Evolutionary conservation across 37 sponge, comb jelly and placozoan genomes (phyloP), one percentile per base, ranked within the genome.

Genomic region (Lycopodina hypogea): DNA sequence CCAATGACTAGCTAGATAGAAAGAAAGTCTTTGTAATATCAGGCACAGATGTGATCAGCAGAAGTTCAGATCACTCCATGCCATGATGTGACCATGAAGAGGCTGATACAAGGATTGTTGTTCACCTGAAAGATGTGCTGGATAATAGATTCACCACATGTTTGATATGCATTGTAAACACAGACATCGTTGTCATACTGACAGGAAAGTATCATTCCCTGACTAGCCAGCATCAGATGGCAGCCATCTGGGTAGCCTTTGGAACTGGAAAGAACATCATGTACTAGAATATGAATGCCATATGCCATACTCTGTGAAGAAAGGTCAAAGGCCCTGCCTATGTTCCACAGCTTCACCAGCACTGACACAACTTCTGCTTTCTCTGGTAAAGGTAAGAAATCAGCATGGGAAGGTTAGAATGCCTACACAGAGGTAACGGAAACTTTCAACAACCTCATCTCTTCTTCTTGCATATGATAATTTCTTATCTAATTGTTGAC

Each of bases 241-340:
- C 53, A 52, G 53, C 19, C 24, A 60, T 60, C 24, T 60, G 61
- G 61, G 61, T 60, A n/a, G 61, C 61, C 23, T 60, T 60, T 60
- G 61, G 61, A 26, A 60, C 24, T 7, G 61, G 61, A 6, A 60
- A 60, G 24, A n/a, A 22, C 24, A 26, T 60, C 23, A 7, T 6
- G 6, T 60, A n/a, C 24, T n/a, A 17, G 18, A 8, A 22, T 28
- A 60, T 60, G 24, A 60, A 60, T 17, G 23, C 61, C 61, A 60
- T 60, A 11, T 60, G 61, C 24, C 24, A n/a, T 17, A 60, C 6
- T 22, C 61, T 60, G 18, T 23, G 61, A 11, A 60, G 61, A 11
- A n/a, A 60, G 61, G n/a, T 60, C 61, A 7, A 26, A 26, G 53
- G 53, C 53, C 11, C 15, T 52, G 53, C 53, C 61, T 26, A 6